Evolutionary conservation across 30 jellyfish, hydroid and myxozoan genomes (phyloP).

Genomic region (Rhopilema esculentum): DNA sequence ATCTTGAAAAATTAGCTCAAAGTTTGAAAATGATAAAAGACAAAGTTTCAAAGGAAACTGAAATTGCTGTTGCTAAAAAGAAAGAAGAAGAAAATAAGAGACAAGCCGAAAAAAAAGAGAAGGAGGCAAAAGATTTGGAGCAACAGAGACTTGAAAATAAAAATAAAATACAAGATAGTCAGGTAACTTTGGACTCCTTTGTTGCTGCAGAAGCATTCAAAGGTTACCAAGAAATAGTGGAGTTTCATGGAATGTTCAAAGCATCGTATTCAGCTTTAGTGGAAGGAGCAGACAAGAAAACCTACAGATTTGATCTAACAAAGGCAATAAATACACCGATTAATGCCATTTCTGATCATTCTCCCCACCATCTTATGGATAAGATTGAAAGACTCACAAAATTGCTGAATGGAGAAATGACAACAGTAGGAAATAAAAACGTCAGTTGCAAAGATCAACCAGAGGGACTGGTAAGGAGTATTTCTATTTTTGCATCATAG

Average conservation of each 20-base stretch:
- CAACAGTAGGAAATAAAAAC: constrained; percentile 64
- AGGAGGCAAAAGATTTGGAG: constrained; percentile 11
- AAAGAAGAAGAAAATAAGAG: constrained; percentile 57
- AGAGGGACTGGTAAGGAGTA: constrained; percentile 71
- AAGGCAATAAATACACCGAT: constrained; percentile 82
- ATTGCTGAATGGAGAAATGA: constrained; percentile 54
- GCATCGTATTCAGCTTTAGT: constrained; percentile 25
- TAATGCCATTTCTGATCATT: constrained; percentile 88
- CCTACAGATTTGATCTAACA: constrained; percentile 66
- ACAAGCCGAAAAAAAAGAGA: constrained; percentile 51
- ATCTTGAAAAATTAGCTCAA: not conserved
- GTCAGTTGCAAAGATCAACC: constrained; percentile 60
- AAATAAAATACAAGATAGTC: not conserved
- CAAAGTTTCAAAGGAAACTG: constrained; percentile 31
- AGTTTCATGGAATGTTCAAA: constrained; percentile 28
- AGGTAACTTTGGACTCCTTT: constrained; percentile 10
- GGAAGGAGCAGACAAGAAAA: constrained; percentile 23
- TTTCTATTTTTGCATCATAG: too few species aligned
- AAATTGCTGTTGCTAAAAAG: constrained; percentile 37
- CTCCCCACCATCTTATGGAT: constrained; percentile 84
- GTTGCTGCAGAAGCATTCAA: constrained; percentile 60
- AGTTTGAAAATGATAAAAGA: constrained; percentile 7
- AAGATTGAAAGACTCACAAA: constrained; percentile 66
- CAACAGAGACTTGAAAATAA: constrained; percentile 17
- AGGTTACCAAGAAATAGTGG: constrained; percentile 40